Evolutionary conservation across 2,113 vertebrate genomes (phyloP), one percentile per base, ranked within the genome.

Genomic region (Tyto alba): DNA sequence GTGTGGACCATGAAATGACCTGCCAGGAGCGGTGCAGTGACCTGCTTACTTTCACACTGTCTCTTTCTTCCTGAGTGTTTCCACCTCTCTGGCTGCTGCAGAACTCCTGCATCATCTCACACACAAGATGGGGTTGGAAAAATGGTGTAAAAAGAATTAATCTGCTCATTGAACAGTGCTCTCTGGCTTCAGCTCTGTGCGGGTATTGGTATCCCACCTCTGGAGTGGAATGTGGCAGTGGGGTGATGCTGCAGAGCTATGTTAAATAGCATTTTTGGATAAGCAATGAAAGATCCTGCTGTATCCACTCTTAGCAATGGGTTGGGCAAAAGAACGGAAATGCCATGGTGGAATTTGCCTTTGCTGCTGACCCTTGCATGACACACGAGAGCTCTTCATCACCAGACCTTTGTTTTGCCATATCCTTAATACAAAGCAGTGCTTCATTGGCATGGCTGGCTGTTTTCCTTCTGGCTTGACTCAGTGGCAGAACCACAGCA

Each of bases 281-380:
- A 43, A 79, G 87, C 60, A 25, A 1, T 93, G 80, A 93, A 96
- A 92, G 89, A 38, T 95, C 57, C n/a, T 92, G 80, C 86, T 96
- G 90, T 94, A 50, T 86, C 57, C 38, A 20, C 47, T 75, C 47
- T 68, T 53, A 66, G 69, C 47, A 66, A 25, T 4, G 74, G 80
- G 50, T 45, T 88, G 89, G 74, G 57, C 0, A 0, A 64, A 47
- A 32, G 89, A 88, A 67, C 93, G 95, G 95, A 96, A 96, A 95
- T 96, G 72, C 93, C 89, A 4, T 30, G 84, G 41, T 96, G 89
- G 89, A 97, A 95, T 95, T 91, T 85, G 96, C 94, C 96, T 96
- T 92, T 85, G 94, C 91, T 68, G 41, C 86, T 95, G 95, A 95
- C 93, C 89, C 95, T 95, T 89, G 74, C 81, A 40, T 11, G 74